Percentiles rank a stretch among this genome's conserved stretches.
Evolutionary conservation across 2,797 vertebrate genomes (phyloP).

Genomic region (Pagetopsis macropterus): DNA sequence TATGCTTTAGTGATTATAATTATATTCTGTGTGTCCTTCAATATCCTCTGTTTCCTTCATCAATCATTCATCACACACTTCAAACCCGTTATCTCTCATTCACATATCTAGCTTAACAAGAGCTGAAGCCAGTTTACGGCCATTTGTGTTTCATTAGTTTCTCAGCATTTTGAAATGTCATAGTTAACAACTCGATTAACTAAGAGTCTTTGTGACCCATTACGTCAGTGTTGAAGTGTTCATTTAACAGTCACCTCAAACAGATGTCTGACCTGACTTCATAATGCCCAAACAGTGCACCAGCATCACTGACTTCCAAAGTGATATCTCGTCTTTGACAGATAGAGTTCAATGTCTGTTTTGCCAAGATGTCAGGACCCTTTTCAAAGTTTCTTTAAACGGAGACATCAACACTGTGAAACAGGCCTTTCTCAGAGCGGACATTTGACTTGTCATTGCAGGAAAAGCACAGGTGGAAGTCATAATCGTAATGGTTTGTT

Average conservation of each 20-base stretch:
- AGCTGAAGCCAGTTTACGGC: slow-evolving; percentile 2
- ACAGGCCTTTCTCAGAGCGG: slow-evolving; percentile 21
- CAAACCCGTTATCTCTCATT: slow-evolving; percentile 7
- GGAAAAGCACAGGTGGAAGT: not conserved
- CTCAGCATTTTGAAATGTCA: not conserved
- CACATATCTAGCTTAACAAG: not conserved
- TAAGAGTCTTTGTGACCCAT: slow-evolving; percentile 1
- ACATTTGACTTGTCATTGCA: slow-evolving; percentile 31
- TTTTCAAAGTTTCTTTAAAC: slow-evolving; percentile 11
- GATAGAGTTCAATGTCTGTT: slow-evolving; percentile 41
- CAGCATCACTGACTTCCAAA: slow-evolving; percentile 24
- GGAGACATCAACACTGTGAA: slow-evolving; percentile 12
- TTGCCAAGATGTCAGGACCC: slow-evolving; percentile 13
- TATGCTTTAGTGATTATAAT: slow-evolving; percentile 13
- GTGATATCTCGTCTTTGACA: slow-evolving; percentile 27
- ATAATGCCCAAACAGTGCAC: slow-evolving; percentile 1
- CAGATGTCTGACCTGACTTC: slow-evolving; percentile 1
- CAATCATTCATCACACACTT: slow-evolving; percentile 4
- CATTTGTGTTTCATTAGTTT: not conserved
- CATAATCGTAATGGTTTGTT: not conserved
- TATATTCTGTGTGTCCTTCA: not conserved
- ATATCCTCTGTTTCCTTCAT: not conserved
- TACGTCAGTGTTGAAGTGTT: not conserved
- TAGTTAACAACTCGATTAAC: slow-evolving; percentile 2
- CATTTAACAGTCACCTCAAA: slow-evolving; percentile 3